phyloP scores from a whole-genome alignment of 92 coral and sea anemone species.

The Ricordea florida region DNA sequence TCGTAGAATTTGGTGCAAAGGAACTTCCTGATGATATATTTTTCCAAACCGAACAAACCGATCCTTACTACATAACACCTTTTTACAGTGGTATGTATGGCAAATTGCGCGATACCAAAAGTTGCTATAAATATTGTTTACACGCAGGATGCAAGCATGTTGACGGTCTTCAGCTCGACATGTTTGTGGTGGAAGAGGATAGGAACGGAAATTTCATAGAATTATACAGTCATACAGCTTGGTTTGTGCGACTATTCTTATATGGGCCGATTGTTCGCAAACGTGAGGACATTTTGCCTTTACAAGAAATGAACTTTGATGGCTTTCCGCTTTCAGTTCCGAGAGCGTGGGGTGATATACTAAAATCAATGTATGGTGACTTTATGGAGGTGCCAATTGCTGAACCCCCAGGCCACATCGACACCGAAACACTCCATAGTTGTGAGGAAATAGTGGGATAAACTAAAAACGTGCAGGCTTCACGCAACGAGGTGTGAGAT shows the following conservation, averaged over 20 bases:
- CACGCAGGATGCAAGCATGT: constrained; percentile 8
- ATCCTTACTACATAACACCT: constrained; percentile 11
- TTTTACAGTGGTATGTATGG: background rate
- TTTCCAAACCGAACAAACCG: constrained; percentile 52
- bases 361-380: constrained; percentile 15
- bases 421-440: constrained; percentile 4
- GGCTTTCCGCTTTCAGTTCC: constrained; percentile 47
- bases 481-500: too few species aligned
- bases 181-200: constrained; percentile 23
- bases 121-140: constrained; percentile 10
- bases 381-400: background rate
- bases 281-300: constrained; percentile 33
- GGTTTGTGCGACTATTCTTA: background rate
- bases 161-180: constrained; percentile 38
- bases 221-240: background rate
- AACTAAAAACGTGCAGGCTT: too few species aligned
- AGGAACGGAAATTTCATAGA: constrained; percentile 35
- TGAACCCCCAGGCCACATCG: background rate
- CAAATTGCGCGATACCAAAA: constrained; percentile 43
- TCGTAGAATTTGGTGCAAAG: background rate
- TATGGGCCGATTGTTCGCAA: constrained; percentile 16
- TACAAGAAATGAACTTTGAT: constrained; percentile 39
- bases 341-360: constrained; percentile 11
- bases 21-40: constrained; percentile 55
- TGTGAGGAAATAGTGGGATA: constrained; percentile 14